Percentiles rank a stretch among this genome's conserved stretches.
Evolutionary conservation across 2,797 vertebrate species (phyloP).

Genomic region (Microctenopoma lineatum): DNA sequence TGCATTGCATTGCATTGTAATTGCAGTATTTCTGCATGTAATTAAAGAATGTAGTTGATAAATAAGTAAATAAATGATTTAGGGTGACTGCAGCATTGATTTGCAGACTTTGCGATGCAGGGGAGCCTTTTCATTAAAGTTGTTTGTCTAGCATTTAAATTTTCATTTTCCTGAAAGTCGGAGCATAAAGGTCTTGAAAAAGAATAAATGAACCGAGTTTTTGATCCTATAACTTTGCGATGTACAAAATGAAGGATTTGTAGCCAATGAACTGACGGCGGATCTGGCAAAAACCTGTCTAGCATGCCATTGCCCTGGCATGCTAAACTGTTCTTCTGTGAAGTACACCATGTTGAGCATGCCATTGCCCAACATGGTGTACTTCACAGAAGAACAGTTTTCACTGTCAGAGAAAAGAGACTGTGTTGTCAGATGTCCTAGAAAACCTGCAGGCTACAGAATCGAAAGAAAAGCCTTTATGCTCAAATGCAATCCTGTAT

Average conservation of each 20-base stretch:
- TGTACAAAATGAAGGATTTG: constrained; percentile 22
- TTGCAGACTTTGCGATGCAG: constrained; percentile 24
- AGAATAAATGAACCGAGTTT: constrained; percentile 5
- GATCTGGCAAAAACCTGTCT: constrained; percentile 32
- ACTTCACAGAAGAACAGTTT: constrained; percentile 41
- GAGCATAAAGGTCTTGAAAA: not conserved
- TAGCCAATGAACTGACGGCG: constrained; percentile 3
- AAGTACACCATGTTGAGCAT: constrained; percentile 9
- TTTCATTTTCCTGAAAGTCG: constrained; percentile 16
- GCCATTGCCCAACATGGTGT: constrained; percentile 1
- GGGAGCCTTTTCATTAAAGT: constrained; percentile 24
- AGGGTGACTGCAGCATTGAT: constrained; percentile 18
- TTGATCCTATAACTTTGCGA: constrained; percentile 19
- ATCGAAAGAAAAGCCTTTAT: constrained; percentile 67
- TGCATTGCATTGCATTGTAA: not conserved
- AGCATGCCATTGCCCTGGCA: not conserved
- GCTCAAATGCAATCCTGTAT: constrained; percentile 59
- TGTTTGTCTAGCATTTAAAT: constrained; percentile 16
- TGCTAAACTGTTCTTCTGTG: constrained; percentile 45
- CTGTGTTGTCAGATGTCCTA: constrained; percentile 47
- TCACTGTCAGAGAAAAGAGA: constrained; percentile 20
- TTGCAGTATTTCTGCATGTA: not conserved
- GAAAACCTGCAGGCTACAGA: constrained; percentile 55
- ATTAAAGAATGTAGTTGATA: constrained; percentile 3
- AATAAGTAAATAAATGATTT: constrained; percentile 24